Conservation (phyloP, 2,797 vertebrate genomes). For the Alca torda region DNA sequence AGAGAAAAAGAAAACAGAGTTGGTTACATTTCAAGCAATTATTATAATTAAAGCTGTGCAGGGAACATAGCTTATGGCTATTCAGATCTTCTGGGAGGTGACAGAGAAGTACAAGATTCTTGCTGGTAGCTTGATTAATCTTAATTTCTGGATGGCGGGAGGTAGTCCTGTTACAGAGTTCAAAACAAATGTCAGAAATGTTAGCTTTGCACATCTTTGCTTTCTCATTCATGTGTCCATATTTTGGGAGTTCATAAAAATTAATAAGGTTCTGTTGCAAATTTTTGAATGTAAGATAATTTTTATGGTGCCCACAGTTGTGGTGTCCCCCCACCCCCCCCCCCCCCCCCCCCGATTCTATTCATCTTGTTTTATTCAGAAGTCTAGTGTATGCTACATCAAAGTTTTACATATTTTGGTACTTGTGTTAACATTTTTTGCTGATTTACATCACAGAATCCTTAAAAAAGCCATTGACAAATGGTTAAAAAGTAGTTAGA, state of each 20-base stretch:
- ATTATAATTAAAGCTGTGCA: not conserved
- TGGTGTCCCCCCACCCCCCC: too few relatives aligned
- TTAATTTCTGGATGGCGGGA: not conserved
- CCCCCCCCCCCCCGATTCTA: not conserved
- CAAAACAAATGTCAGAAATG: not conserved
- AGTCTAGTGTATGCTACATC: not conserved
- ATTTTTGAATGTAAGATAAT: not conserved
- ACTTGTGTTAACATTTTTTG: not conserved
- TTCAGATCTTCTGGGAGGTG: not conserved
- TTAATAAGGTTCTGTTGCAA: not conserved
- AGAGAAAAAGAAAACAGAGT: not conserved
- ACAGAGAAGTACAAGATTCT: not conserved
- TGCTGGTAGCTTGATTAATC: constrained; percentile 4
- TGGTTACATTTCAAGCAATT: not conserved
- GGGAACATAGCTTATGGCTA: not conserved
- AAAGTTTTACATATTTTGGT: not conserved
- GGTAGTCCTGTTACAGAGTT: not conserved
- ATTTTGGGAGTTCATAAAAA: not conserved
- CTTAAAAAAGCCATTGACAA: not conserved
- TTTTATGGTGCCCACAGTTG: not conserved
- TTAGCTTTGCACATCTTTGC: not conserved
- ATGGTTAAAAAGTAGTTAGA: not conserved
- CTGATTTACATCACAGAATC: not conserved
- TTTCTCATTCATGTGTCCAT: not conserved
- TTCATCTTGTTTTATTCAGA: not conserved